Percentiles rank a stretch among this genome's conserved stretches.
These are phyloP conservation scores for Morone saxatilis DNA, from an alignment of 2,113 vertebrate species.

Conservation along the genomic window DNA sequence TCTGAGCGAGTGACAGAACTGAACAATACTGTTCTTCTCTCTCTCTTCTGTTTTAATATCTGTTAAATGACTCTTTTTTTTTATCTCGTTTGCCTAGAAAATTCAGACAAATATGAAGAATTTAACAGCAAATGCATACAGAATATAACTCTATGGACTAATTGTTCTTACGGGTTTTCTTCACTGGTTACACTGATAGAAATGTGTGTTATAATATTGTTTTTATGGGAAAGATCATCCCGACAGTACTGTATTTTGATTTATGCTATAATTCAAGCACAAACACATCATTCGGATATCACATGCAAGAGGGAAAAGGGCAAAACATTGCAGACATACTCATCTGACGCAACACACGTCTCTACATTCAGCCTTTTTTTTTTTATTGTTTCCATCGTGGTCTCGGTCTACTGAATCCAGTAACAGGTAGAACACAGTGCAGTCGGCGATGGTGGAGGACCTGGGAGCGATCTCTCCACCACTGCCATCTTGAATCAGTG, in stretches of 20 bases:
- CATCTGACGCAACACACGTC: conserved; percentile 31
- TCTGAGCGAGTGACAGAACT: neutral
- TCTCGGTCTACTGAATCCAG: neutral
- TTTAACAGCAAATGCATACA: too few relatives aligned
- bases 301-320: conserved; percentile 53
- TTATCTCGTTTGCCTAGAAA: neutral
- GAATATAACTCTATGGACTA: too few relatives aligned
- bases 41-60: neutral
- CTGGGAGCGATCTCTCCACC: neutral
- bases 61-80: neutral
- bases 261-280: neutral
- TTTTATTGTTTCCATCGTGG: neutral
- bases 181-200: neutral
- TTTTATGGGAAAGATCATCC: neutral
- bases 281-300: conserved; percentile 35
- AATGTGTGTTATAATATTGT: neutral
- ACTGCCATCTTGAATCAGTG: conserved; percentile 36
- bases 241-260: neutral
- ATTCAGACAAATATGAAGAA: neutral
- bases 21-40: neutral
- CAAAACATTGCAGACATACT: conserved; percentile 32
- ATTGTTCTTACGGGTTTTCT: neutral
- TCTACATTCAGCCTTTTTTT: conserved; percentile 41
- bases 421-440: neutral
- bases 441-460: neutral